Evolutionary conservation across 2,888 invertebrate species (phyloP), one percentile per base, ranked within the genome.

Genomic region (Amphipoea oculea): DNA sequence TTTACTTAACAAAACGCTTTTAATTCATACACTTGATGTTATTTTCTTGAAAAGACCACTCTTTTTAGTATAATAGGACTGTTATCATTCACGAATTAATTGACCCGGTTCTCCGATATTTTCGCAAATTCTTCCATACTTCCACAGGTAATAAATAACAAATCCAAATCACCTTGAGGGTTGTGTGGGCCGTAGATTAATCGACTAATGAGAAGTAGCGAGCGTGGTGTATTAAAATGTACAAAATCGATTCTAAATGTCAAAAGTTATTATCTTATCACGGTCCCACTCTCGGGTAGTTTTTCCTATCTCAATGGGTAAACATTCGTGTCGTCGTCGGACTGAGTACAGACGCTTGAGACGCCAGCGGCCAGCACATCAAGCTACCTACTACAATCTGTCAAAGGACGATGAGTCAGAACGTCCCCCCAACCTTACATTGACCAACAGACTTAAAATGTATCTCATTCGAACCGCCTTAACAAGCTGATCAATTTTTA

Each of bases 71-170:
- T 23, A 69, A 54, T 2, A 36, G 0, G 69, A 40, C 29, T 73
- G 68, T 6, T 85, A 75, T 20, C 74, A 73, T 88, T 73, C 77
- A 73, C 68, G 6, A 77, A 76, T 79, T 86, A 77, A 76, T 79
- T 86, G 72, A 74, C 84, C 81, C 87, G 90, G 78, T 84, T 78
- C 62, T 70, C 79, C 76, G 88, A 85, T 70, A 88, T 89, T 85
- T 76, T 81, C 60, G 36, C 62, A 74, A 73, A 76, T 79, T 40
- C 70, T 69, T 51, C 45, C 36, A 29, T 40, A 63, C 36, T 60
- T 29, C 79, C 87, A 84, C 87, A 86, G 87, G 12, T 71, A 73
- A 77, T 60, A 68, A 65, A 69, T 4, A 14, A 62, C 9, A 23
- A 70, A 40, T n/a, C 0, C 45, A 45, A n/a, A 67, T 40, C 9